Evolutionary conservation across 2,888 invertebrate species (phyloP), one percentile per base, ranked within the genome.

Genomic region (Drosophila macrospina): DNA sequence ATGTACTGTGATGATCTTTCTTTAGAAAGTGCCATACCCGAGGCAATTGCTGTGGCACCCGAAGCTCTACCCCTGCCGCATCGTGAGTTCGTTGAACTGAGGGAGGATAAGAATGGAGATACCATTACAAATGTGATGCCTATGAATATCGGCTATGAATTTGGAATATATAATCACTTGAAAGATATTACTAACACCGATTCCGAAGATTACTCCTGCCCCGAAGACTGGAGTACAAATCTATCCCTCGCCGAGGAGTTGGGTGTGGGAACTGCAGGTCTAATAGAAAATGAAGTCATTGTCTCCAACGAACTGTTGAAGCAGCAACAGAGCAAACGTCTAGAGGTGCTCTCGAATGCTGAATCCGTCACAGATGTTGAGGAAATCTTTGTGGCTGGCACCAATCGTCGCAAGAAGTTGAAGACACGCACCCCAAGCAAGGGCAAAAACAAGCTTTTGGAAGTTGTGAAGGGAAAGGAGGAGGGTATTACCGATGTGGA

Each of bases 341-440:
- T 82, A 0, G 91, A 91, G 45, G 78, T 91, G 4, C 84, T 81
- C 3, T 74, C 82, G 0, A 91, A 90, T 67, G 74, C 90, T 0
- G 93, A 93, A 67, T 91, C 92, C 11, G 80, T 91, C 1, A 93
- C 93, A 5, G 93, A 93, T 74, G 92, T 92, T 2, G 93, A 93
- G 80, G 93, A 93, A 69, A 89, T 93, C 55, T 91, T 89, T 65
- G 78, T 91, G 26, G 82, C 86, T 3, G 90, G 90, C 6, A 90
- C 89, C 10, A 89, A 89, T 41, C 86, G 90, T 7, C 90, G 91
- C 52, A 92, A 91, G 75, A 92, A 91, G 69, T 56, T 86, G 3
- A 90, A 91, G 80, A 85, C 88, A 5, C 90, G 91, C 59, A 82
- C 82, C 15, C 70, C 78, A 2, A 90, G 86, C 71, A 91, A 90